Base-by-base conservation (phyloP, 2,113 vertebrate species). In the Struthidea cinerea region DNA sequence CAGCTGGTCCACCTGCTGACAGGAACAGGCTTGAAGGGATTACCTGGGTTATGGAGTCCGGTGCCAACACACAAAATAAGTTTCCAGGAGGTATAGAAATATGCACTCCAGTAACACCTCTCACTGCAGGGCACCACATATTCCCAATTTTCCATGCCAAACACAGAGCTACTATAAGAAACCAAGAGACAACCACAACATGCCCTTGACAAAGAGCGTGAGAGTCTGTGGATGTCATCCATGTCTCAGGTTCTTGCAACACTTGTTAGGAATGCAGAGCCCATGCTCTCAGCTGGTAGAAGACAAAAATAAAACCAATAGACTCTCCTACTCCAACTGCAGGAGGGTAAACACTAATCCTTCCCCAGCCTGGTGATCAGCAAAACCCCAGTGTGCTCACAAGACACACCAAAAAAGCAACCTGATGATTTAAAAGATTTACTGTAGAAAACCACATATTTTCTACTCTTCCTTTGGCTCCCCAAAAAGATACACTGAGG, bases 271-370 rank as follows among this genome's bases (percentile, higher is more conserved):
- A 76, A 42, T 1, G 6, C 32, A 59, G 32, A 76, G 33, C 14
- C 46, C 56, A 70, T n/a, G 33, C 37, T 74, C 39, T 85, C 47
- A 74, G 59, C 24, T 42, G 35, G 63, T 35, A 28, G 37, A 70
- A 88, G 50, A 65, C 85, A 92, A 86, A 91, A 94, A 59, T 56
- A 94, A 93, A 87, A 60, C 35, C 10, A 76, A 27, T 4, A 16
- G 28, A 61, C 7, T 32, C 32, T 68, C 52, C 67, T 63, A 42
- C 61, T 90, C 52, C 78, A 94, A 20, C 32, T 63, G 37, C 75
- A 84, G 55, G 32, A 95, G 39, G 16, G 55, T 47, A 88, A 88
- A 68, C 0, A 1, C 41, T 86, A 90, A 90, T 63, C 30, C 71
- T 84, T 42, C 64, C 46, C 27, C n/a, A 80, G 50, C 10, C 47